Base-by-base conservation (phyloP, 53 echinoderm and acorn worm genomes). In the Arbacia lixula region DNA sequence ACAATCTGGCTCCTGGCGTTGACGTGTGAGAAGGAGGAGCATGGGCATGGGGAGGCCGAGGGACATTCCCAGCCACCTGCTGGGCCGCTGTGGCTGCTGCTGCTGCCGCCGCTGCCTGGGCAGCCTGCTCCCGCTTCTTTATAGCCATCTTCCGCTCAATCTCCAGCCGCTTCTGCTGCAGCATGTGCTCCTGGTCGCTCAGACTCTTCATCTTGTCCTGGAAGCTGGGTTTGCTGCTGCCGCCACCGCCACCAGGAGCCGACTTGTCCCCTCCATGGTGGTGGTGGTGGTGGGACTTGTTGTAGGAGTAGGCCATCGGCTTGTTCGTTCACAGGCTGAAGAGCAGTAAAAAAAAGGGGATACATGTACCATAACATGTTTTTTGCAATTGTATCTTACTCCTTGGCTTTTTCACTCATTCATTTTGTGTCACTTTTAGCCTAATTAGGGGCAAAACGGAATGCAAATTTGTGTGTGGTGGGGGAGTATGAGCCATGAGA, bases 101-200 rank as follows among this genome's bases (percentile, higher is more conserved):
- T 28, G 84, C 66, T 22, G 16, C 9, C n/a, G 52, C 30, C 17
- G 36, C 29, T 3, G 60, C 81, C 2, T 49, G 50, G 1, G 73
- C 83, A 17, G 85, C 89, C 28, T 80, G 68, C 62, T 86, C 72
- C 51, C 71, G 83, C 85, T 85, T 90, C 71, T 98, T 94, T 55
- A 92, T 90, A 2, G 90, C 98, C 77, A 94, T 86, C 80, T 94
- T 98, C 22, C 83, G 58, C 76, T 94, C 87, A 57, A 98, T 98
- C 78, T 98, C 98, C 53, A 88, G 73, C 54, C 90, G 90, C 69
- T 94, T 92, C 71, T 91, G 86, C 42, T 88, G 83, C 53, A 98
- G 92, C 41, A 98, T 80, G 21, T 83, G 90, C 61, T 98, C 98
- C 68, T 98, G 98, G 27, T 98, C 90, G 68, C 86, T 90, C 63